phyloP scores from a whole-genome alignment of 2,888 invertebrate genomes.

The Cataglyphis livida region DNA sequence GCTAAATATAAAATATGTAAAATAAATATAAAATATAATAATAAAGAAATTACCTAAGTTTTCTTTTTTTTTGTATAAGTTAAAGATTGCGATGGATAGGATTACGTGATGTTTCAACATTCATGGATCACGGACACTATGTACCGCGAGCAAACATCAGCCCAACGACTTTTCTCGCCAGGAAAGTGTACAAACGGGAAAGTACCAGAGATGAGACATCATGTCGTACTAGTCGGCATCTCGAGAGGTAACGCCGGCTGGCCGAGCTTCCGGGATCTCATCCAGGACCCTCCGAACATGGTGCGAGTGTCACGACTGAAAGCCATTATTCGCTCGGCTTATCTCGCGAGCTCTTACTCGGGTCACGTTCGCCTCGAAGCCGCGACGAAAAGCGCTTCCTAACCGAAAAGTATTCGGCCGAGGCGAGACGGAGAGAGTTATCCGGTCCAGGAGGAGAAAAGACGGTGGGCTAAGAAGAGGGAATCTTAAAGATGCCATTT shows the following conservation, averaged over 20 bases:
- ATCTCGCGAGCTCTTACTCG: slow-evolving; percentile 56
- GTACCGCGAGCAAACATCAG: not conserved
- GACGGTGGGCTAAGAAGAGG: not conserved
- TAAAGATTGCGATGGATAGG: not conserved
- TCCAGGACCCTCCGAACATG: slow-evolving; percentile 57
- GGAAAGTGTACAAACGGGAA: slow-evolving; percentile 11
- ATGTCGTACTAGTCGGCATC: slow-evolving; percentile 11
- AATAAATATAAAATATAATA: not conserved
- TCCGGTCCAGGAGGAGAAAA: not conserved
- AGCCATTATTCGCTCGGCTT: slow-evolving; percentile 62
- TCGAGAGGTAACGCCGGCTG: slow-evolving; percentile 28
- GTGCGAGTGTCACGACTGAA: slow-evolving; percentile 63
- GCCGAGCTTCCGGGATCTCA: slow-evolving; percentile 61
- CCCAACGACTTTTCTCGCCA: not conserved
- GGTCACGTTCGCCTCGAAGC: slow-evolving; percentile 54
- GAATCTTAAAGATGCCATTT: not conserved
- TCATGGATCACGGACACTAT: not conserved
- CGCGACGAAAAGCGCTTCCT: slow-evolving; percentile 45
- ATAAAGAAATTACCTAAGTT: no score
- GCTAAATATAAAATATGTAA: not conserved
- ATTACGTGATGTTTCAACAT: not conserved
- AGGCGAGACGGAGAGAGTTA: slow-evolving; percentile 14
- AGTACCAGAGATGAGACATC: slow-evolving; percentile 11
- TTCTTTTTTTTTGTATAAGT: not conserved
- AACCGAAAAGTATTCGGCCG: slow-evolving; percentile 43